Percentiles rank a stretch among this genome's conserved stretches.
Conservation (phyloP, 1,140 invertebrate genomes). For the Batillaria attramentaria region DNA sequence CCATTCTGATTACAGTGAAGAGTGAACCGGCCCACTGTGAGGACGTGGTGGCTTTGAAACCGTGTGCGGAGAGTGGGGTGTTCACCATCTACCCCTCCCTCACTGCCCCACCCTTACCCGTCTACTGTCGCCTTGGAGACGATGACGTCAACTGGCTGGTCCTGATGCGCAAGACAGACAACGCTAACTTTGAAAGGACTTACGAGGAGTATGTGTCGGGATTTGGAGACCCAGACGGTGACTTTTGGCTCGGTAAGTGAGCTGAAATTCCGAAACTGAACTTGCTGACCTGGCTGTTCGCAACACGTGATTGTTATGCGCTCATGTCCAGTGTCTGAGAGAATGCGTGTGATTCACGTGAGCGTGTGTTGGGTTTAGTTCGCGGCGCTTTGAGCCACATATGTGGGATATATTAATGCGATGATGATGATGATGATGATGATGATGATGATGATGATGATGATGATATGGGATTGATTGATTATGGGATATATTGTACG, state of each 20-base stretch:
- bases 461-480: too few species aligned
- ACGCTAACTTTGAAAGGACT: not conserved
- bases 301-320: too few species aligned
- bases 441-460: too few species aligned
- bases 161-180: not conserved
- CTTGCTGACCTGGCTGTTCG: too few species aligned
- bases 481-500: too few species aligned
- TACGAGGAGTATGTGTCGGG: not conserved
- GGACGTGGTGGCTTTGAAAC: not conserved
- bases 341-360: too few species aligned
- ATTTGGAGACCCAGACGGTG: not conserved
- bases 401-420: too few species aligned
- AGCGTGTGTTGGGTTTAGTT: too few species aligned
- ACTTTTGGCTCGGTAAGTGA: not conserved
- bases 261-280: too few species aligned
- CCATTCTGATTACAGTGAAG: not conserved
- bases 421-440: too few species aligned
- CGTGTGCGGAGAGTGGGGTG: not conserved
- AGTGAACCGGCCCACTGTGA: not conserved
- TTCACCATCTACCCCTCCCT: slow-evolving; percentile 3
- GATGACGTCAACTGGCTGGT: slow-evolving; percentile 6
- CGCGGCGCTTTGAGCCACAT: too few species aligned
- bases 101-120: not conserved
- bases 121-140: not conserved
- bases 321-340: too few species aligned